Evolutionary conservation across 2,888 invertebrate species (phyloP), one percentile per base, ranked within the genome.

Genomic region (Drosophila engyochracea): DNA sequence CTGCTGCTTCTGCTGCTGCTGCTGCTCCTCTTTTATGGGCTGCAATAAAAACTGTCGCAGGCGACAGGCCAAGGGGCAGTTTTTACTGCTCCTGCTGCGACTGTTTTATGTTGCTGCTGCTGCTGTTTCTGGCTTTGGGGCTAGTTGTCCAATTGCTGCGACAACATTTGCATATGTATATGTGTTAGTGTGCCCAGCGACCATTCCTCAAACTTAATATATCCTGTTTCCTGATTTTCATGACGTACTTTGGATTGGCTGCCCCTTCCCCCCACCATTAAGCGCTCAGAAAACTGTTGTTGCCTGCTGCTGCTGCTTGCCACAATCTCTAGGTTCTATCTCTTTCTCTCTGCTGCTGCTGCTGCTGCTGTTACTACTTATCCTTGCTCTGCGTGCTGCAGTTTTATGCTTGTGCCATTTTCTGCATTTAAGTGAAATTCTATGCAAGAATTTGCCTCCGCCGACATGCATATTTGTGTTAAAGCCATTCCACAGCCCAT

Each of bases 351-450:
- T 39, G 19, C 25, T n/a, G 35, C 63, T n/a, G 35, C 63, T 37
- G 55, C 39, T 35, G 19, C 59, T 64, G 37, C 57, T 47, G 14
- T 16, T 37, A 52, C 37, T 59, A 47, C 66, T 73, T 69, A 69
- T 74, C 51, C 74, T 52, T 52, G 59, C 75, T 31, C 74, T 55
- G 67, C 52, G 41, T 74, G 65, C 67, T 75, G 75, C 78, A 81
- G 65, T 81, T 81, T 81, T 81, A 81, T 81, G 76, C 70, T 77
- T 76, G 70, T 82, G 81, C 90, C 73, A 90, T 89, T 88, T 86
- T 90, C 90, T 90, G 90, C 86, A 89, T 85, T 86, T 86, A 86
- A 86, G 90, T 86, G 86, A 86, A 86, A 86, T 86, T 90, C 86
- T 86, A 86, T 86, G 86, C 86, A 86, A 85, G 86, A 89, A 90